Conservation (phyloP, 1,140 invertebrate genomes). For the Bombus turneri region DNA sequence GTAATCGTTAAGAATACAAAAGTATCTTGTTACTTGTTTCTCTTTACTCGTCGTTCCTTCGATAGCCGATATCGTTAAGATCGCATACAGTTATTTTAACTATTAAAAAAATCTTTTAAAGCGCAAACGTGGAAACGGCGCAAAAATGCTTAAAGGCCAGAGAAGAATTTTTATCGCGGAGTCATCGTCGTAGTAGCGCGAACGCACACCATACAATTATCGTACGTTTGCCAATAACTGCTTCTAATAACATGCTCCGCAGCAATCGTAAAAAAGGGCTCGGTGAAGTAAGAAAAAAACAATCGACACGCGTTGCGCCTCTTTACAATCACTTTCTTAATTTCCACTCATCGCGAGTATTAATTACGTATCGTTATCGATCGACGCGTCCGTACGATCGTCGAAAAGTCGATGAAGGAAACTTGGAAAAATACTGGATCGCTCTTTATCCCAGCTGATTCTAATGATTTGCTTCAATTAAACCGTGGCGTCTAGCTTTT, state of each 20-base stretch:
- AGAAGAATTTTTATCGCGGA: neutral
- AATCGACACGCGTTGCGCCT: neutral
- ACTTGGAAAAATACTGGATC: neutral
- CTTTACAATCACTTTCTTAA: neutral
- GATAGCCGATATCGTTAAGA: neutral
- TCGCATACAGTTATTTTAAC: neutral
- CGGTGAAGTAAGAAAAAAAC: neutral
- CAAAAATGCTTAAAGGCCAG: too few relatives aligned
- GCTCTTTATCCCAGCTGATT: neutral
- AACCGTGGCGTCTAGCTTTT: neutral
- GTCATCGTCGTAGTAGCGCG: neutral
- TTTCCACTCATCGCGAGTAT: neutral
- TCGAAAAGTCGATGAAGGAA: neutral
- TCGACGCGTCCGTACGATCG: neutral
- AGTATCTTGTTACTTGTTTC: neutral
- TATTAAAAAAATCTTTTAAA: too few relatives aligned
- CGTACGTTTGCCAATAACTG: neutral
- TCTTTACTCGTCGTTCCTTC: neutral
- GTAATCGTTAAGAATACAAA: too few relatives aligned
- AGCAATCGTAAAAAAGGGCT: too few relatives aligned
- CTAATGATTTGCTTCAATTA: neutral
- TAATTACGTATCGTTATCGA: neutral
- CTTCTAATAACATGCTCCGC: too few relatives aligned
- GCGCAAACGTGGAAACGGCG: too few relatives aligned
- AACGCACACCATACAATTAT: neutral